phyloP scores from a whole-genome alignment of 2,888 invertebrate species.

The Tetranychus truncatus region DNA sequence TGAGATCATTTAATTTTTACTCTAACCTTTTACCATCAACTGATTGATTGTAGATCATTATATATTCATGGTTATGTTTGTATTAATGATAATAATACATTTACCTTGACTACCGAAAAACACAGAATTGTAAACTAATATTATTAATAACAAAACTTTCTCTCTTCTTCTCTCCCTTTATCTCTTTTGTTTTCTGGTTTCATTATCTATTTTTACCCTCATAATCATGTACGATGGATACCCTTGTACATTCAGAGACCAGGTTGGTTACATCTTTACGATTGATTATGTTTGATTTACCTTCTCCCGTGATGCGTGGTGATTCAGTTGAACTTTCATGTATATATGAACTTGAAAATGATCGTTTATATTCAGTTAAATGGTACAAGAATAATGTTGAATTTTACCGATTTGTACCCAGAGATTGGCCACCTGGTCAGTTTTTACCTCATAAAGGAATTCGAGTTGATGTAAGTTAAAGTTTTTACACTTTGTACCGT shows the following conservation, averaged over 20 bases:
- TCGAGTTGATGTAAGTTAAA: conserved; percentile 17
- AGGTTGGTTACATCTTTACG: neutral
- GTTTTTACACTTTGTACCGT: neutral
- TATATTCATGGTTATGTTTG: no score
- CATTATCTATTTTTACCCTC: neutral
- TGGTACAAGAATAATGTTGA: conserved; percentile 38
- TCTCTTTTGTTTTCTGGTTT: neutral
- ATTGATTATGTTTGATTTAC: conserved; percentile 25
- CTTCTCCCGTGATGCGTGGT: conserved; percentile 24
- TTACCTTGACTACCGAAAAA: neutral
- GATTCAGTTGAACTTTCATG: conserved; percentile 27
- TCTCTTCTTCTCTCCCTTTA: neutral
- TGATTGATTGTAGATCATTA: no score
- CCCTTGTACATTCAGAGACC: neutral
- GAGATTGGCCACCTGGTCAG: conserved; percentile 29
- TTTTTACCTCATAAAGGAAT: conserved; percentile 25
- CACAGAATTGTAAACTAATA: neutral
- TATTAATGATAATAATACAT: neutral
- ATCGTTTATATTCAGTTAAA: conserved; percentile 25
- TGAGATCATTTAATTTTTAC: no score
- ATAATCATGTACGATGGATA: no score
- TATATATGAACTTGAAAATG: conserved; percentile 26
- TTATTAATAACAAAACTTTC: neutral
- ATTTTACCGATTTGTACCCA: conserved; percentile 66
- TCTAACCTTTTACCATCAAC: no score